phyloP scores from a whole-genome alignment of 1,140 invertebrate species.

The Tetragnatha versicolor region DNA sequence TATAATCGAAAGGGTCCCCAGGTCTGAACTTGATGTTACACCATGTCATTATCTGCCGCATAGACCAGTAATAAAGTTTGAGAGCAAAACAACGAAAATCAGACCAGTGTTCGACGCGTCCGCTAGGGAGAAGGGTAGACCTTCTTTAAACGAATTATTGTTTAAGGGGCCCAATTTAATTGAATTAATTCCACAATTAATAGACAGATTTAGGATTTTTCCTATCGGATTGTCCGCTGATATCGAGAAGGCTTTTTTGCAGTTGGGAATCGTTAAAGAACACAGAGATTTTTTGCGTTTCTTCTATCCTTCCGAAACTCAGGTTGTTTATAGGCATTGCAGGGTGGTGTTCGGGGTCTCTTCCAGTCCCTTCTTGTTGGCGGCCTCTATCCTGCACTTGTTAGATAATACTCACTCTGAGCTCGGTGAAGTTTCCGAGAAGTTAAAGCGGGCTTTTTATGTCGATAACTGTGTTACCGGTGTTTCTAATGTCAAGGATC shows the following conservation, averaged over 20 bases:
- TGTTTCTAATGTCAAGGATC: not conserved
- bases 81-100: not conserved
- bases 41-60: not conserved
- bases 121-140: constrained; percentile 31
- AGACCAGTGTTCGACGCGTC: constrained; percentile 44
- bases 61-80: constrained; percentile 9
- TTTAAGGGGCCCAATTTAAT: constrained; percentile 59
- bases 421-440: not conserved
- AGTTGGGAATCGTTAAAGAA: constrained; percentile 59
- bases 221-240: constrained; percentile 63
- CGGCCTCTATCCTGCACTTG: not conserved
- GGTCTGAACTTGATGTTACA: not conserved
- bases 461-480: constrained; percentile 9
- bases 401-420: not conserved
- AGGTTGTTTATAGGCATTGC: constrained; percentile 20
- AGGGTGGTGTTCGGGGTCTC: constrained; percentile 30
- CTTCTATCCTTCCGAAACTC: constrained; percentile 17
- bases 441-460: constrained; percentile 21
- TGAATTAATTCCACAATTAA: constrained; percentile 62
- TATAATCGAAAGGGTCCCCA: constrained; percentile 12
- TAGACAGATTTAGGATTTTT: constrained; percentile 62
- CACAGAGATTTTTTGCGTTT: constrained; percentile 30
- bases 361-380: constrained; percentile 21
- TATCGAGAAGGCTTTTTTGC: constrained; percentile 64
- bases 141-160: constrained; percentile 52